Evolutionary conservation across 2,888 invertebrate species (phyloP), one percentile per base, ranked within the genome.

Genomic region (Hanleya hanleyi): DNA sequence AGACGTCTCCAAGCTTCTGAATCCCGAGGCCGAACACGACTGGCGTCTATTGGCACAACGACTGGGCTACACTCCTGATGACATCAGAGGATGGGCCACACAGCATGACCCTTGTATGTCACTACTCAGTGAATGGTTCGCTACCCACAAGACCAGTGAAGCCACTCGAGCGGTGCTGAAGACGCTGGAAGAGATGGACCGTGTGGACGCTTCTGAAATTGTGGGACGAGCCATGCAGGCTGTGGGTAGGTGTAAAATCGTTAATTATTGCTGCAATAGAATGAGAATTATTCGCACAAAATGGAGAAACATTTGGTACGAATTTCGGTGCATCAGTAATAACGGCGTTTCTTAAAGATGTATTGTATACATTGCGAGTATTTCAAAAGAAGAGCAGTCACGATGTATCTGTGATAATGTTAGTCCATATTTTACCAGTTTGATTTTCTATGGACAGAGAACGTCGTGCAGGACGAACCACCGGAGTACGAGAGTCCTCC

Each of bases 21-120:
- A 89, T 71, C 83, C 83, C 3, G 68, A 77, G 29, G 62, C 75
- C 51, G 83, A 86, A n/a, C 80, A 83, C 71, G 89, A 89, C 71
- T 89, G 89, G 89, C 81, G 87, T 7, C 76, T 89, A 36, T 75
- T 89, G 49, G 85, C 86, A 33, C 81, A 82, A 65, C 81, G 89
- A 22, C 83, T 89, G 37, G 87, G 86, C 51, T 89, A 86, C 83
- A 85, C 75, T 67, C 82, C 82, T 67, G 87, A 86, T 69, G 89
- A 89, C 77, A 84, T 89, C 33, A 77, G 84, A 69, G 84, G 79
- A 18, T 89, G 88, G 88, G 84, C 88, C 2, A 85, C 83, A 61
- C 87, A 87, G 68, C 71, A 84, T 26, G 88, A 89, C 71, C 89
- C 89, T 3, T 88, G 87, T 70, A 86, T 89, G 87, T 81, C 85